Evolutionary conservation across 2,113 vertebrate genomes (phyloP), one percentile per base, ranked within the genome.

Genomic region (Apodemus sylvaticus): DNA sequence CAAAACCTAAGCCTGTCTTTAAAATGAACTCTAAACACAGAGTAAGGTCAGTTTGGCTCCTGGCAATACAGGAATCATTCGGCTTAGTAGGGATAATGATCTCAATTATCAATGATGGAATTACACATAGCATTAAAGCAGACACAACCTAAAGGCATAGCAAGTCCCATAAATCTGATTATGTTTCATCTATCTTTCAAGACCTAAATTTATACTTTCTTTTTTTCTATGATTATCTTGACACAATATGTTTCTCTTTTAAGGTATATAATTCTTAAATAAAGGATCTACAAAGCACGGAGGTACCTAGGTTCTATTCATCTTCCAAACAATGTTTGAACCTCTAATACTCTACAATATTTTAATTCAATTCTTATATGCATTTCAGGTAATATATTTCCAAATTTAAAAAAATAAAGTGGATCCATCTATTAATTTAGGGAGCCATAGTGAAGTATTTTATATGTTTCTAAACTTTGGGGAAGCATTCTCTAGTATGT

Each of bases 361-460:
- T 83, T 95, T 96, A 39, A n/a, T 88, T 93, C 22, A 76, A 42
- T 90, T 39, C 60, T 45, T 91, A 70, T 86, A 60, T 7, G 89
- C 1, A 5, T 34, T 93, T 88, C 34, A 92, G 14, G 20, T 13
- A 12, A 82, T 36, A 0, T 31, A 48, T 19, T 36, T 97, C 0
- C 82, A 91, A 76, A 36, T 53, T 45, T 83, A 74, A 96, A 74
- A 74, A 93, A 13, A 31, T 74, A 68, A 34, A 36, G 13, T 92
- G 3, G n/a, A 4, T 45, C 24, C 31, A 64, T 81, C 62, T 91
- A 3, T 36, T 94, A 39, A 76, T 62, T 45, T 90, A 7, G 51
- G 89, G 85, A 70, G 77, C 16, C 19, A 60, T 2, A 76, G n/a
- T 39, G 1, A 91, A 74, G 1, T 81, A 68, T 82, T 93, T 93